phyloP scores from a whole-genome alignment of 2,888 invertebrate genomes.

The Calameuta idolon region DNA sequence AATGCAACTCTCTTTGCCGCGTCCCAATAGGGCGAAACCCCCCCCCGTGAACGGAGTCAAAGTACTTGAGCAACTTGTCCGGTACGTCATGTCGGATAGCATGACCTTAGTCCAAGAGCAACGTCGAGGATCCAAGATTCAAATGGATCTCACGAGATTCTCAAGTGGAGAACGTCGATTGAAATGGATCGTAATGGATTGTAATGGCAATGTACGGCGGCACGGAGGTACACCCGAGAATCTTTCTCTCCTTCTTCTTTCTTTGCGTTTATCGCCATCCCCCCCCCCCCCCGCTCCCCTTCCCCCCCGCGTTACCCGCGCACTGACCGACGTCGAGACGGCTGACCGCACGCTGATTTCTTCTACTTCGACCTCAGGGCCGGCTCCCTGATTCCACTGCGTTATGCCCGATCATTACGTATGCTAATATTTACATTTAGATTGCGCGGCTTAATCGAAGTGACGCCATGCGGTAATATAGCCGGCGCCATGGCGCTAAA shows the following conservation, averaged over 20 bases:
- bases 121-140: neutral
- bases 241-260: conserved; percentile 9
- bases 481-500: conserved; percentile 64
- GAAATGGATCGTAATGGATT: conserved; percentile 2
- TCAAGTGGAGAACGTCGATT: neutral
- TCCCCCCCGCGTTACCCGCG: neutral
- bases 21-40: neutral
- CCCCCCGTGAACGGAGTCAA: neutral
- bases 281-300: neutral
- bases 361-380: neutral
- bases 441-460: conserved; percentile 64
- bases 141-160: neutral
- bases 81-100: neutral
- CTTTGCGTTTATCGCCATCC: conserved; percentile 17
- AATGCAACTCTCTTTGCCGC: neutral
- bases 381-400: conserved; percentile 16
- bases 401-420: conserved; percentile 59
- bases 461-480: conserved; percentile 65
- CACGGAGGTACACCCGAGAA: conserved; percentile 1
- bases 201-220: neutral
- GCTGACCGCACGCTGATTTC: neutral
- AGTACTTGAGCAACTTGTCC: neutral
- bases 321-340: neutral
- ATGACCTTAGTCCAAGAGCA: neutral
- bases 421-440: conserved; percentile 66